Base-by-base conservation (phyloP, 1,140 invertebrate species). In the Chlorops oryzae region DNA sequence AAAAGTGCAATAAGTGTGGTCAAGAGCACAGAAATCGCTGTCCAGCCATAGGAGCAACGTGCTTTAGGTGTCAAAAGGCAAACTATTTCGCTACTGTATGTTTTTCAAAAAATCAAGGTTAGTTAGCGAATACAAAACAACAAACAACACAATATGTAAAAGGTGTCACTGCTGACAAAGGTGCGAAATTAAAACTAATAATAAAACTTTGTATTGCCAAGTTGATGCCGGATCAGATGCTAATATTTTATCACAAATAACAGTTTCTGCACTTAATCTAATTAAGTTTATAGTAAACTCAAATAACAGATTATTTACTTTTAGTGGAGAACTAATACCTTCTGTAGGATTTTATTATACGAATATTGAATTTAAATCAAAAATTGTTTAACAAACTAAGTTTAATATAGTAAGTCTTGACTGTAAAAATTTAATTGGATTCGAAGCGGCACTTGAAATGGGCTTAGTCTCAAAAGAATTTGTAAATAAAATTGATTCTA, bases 221-320 rank as follows among this genome's bases (percentile, higher is more conserved):
- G 27, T 58, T 32, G 51, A 60, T 39, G 51, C 52, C 2, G 50
- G 58, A 13, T 51, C 51, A 17, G 27, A 50, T 28, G 47, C 48
- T 9, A 59, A 54, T 47, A 46, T 56, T 3, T 35, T 59, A 17
- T 42, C 57, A 44, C 51, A 51, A 35, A 44, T 47, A 23, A 38
- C 27, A 41, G 49, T 51, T 25, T 40, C 15, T 15, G 18, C 47
- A 42, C 5, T 55, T 44, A 45, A 47, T 32, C 24, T 49, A 22
- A 41, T 17, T 22, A 23, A 23, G 1, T 40, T 21, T 7, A 46
- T 17, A 43, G 25, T n/a, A n/a, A n/a, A n/a, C n/a, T n/a, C n/a
- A n/a, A n/a, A n/a, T n/a, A n/a, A n/a, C n/a, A n/a, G n/a, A n/a
- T n/a, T n/a, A n/a, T n/a, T n/a, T n/a, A n/a, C n/a, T n/a, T n/a